A percentile compares a stretch with the other conserved stretches of the same genome.
These are phyloP conservation scores for Protosalanx chinensis DNA, from an alignment of 2,797 vertebrate genomes.

Conservation along the genomic window DNA sequence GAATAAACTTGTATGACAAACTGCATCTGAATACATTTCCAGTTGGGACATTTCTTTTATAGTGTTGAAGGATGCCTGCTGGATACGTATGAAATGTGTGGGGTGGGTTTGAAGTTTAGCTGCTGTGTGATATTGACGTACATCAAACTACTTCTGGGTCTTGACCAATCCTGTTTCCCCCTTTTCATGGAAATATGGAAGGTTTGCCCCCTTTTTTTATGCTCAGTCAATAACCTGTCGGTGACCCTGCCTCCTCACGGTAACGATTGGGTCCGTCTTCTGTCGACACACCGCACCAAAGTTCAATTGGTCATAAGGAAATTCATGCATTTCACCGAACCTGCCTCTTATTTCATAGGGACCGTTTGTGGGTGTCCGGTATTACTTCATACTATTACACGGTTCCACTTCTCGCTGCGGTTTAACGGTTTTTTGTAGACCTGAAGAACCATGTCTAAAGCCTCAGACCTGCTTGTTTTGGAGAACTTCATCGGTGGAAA, in stretches of 20 bases:
- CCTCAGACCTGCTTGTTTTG: conserved; percentile 73
- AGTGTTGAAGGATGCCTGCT: neutral
- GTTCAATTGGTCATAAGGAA: neutral
- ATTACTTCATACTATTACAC: no score
- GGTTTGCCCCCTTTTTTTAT: neutral
- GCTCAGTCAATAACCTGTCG: neutral
- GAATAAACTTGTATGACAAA: neutral
- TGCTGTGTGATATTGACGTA: neutral
- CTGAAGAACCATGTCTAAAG: conserved; percentile 39
- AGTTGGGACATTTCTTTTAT: neutral
- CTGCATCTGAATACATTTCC: neutral
- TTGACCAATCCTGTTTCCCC: neutral
- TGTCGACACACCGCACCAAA: neutral
- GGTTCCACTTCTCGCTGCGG: no score
- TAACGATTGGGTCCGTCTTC: neutral
- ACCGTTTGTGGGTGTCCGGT: neutral
- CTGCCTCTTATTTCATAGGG: neutral
- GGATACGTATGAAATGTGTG: neutral
- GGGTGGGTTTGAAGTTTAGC: neutral
- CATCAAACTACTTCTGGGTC: neutral
- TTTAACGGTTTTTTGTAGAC: neutral
- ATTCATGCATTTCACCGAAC: neutral
- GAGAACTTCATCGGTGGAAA: conserved; percentile 91
- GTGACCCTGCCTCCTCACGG: neutral
- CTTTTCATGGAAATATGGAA: neutral